Evolutionary conservation across 2,888 invertebrate genomes (phyloP), one percentile per base, ranked within the genome.

Genomic region (Amblyjoppa proteus): DNA sequence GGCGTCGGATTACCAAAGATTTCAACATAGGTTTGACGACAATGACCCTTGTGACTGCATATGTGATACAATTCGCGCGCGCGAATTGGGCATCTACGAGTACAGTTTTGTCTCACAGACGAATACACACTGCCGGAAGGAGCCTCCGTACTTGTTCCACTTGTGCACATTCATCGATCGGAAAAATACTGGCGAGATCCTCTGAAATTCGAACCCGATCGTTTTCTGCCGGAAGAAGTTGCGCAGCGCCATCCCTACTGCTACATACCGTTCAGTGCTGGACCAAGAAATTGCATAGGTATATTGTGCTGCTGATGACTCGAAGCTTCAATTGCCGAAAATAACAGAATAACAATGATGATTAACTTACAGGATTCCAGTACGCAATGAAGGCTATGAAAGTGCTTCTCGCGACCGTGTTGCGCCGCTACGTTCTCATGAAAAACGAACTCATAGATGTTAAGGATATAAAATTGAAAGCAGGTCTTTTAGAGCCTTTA

Each of bases 331-430:
- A 2, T 20, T 20, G 20, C 2, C 25, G 20, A 9, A 20, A 20
- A n/a, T 2, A 20, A 4, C 1, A 56, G 3, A 56, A 61, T 31
- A 61, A 61, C 25, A 61, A 31, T 28, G 11, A 61, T 4, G 20
- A 20, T 0, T 7, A 38, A 53, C 77, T 90, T 90, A 45, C 86
- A 94, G 94, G 94, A n/a, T 87, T 91, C 20, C 93, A 93, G 85
- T 95, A 94, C 85, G 94, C 94, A 0, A 94, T 94, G 93, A 94
- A 94, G 93, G 92, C 93, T 3, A 93, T 94, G 93, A 95, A 95
- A 87, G 92, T 92, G 0, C 91, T 94, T 0, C 6, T 94, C 2
- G 92, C 94, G 0, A 93, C 92, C 0, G 83, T 94, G 3, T 68
- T 95, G 0, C 91, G 94, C 6, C 91, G 90, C 74, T 94, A 93